Base-by-base conservation (phyloP, 2,888 invertebrate genomes). In the Lochmaea capreae region DNA sequence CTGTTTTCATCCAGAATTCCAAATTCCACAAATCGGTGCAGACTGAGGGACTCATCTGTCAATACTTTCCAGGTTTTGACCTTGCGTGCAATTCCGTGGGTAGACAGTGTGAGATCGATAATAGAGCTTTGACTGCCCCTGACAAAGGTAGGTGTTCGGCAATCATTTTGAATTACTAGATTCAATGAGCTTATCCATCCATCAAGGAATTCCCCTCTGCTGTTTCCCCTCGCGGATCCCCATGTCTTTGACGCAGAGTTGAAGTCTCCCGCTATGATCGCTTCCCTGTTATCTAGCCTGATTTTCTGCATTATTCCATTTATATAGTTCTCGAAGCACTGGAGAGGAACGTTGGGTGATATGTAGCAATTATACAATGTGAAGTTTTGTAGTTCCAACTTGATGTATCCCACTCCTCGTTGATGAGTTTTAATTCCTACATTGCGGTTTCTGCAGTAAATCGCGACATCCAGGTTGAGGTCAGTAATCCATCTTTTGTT, bases 161-260 rank as follows among this genome's bases (percentile, higher is more conserved):
- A 61, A 26, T 22, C 33, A 26, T 68, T 68, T 0, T 68, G 68
- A 9, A 57, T 52, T 12, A 43, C 54, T n/a, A 70, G 8, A 26
- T 39, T 26, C 9, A 63, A 11, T 12, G 70, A 39, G 11, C 12
- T 18, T 52, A 70, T 63, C 63, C 70, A 70, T 57, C 52, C 42
- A 1, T 54, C 57, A 14, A 70, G 39, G 54, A 62, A 70, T 14
- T 63, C 39, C 5, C 73, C 65, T 54, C 68, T 73, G 18, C 11
- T 14, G 16, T 74, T 42, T 5, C 65, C 59, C 3, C 12, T 16
- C 22, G 14, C 10, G 14, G 68, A 71, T 1, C 65, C 68, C 63
- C 63, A 67, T 1, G 63, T n/a, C n/a, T 59, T 33, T 11, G 70
- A 65, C 54, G 65, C 69, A 1, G 62, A 61, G 14, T 74, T 74